Evolutionary conservation across 1,140 invertebrate species (phyloP).

Genomic region (Lepidurus packardi): DNA sequence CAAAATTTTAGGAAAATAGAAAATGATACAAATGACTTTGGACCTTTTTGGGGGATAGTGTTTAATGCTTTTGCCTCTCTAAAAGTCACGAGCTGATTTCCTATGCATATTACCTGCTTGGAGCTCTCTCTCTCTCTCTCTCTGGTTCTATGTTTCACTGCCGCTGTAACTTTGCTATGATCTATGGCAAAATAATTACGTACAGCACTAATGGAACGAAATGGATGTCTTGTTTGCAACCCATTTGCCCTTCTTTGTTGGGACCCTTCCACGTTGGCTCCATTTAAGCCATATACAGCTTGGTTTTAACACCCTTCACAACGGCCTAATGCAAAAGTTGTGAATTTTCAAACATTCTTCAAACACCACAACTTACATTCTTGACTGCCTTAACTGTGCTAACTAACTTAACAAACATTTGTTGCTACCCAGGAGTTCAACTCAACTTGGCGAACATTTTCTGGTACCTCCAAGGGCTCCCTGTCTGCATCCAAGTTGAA

Average conservation of each 20-base stretch:
- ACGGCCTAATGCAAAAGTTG: neutral
- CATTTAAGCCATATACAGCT: neutral
- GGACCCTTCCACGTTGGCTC: neutral
- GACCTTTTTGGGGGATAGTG: neutral
- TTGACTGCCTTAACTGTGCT: too few relatives aligned
- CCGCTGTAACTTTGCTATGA: conserved; percentile 18
- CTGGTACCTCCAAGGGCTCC: too few relatives aligned
- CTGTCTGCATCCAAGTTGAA: too few relatives aligned
- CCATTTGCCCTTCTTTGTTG: neutral
- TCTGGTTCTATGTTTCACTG: neutral
- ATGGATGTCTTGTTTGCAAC: conserved; percentile 19
- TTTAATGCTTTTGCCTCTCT: neutral
- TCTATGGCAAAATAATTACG: conserved; percentile 15
- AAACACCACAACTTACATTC: too few relatives aligned
- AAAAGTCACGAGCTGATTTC: neutral
- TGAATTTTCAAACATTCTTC: too few relatives aligned
- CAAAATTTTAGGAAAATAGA: neutral
- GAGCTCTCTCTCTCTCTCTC: neutral
- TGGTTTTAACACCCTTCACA: neutral
- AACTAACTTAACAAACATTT: too few relatives aligned
- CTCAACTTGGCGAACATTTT: too few relatives aligned
- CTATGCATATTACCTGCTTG: conserved; percentile 15
- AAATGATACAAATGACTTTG: conserved; percentile 14
- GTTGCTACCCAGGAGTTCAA: too few relatives aligned
- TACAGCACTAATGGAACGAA: neutral